Base-by-base conservation (phyloP, 2,888 invertebrate species). In the Tetranychus truncatus region DNA sequence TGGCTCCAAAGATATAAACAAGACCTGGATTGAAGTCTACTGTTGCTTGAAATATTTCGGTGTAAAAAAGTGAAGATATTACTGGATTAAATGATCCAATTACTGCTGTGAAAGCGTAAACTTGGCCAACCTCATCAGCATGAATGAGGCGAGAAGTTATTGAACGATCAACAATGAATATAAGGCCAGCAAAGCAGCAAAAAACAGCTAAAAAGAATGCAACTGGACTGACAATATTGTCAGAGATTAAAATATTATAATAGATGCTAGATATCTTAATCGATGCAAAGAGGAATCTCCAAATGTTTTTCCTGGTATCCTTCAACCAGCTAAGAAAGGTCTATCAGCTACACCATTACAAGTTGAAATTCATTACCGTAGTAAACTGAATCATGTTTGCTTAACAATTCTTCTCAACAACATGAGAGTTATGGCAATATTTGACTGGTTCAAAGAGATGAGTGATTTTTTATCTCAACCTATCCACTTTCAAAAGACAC, bases 331-430 rank as follows among this genome's bases (percentile, higher is more conserved):
- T 18, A 72, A 78, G 76, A 77, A 77, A 76, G 76, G 76, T 76
- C 72, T 78, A 75, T 77, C 78, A 71, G 78, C 78, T 66, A 78
- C 78, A 20, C 77, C 78, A 21, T 79, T 85, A 18, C 85, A 85
- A 81, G 82, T 85, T 77, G 85, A 85, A 80, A 81, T 85, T 55
- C 85, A 85, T 79, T 85, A 82, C 79, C 79, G 84, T 86, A 82
- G 87, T 87, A 74, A 86, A 83, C 72, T 88, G 88, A 80, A 82
- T 75, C 86, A 87, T 24, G 87, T 88, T 0, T 89, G 91, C 78
- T 92, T 92, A 80, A 94, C 93, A 1, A 88, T 95, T 77, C 85
- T 95, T 72, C 85, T 96, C 75, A 95, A 95, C 84, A 93, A 93
- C 82, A 95, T 95, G 93, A 86, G 95, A 66, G 84, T 96, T 76